phyloP scores from a whole-genome alignment of 2,113 vertebrate species.

The Antechinus stuartii region DNA sequence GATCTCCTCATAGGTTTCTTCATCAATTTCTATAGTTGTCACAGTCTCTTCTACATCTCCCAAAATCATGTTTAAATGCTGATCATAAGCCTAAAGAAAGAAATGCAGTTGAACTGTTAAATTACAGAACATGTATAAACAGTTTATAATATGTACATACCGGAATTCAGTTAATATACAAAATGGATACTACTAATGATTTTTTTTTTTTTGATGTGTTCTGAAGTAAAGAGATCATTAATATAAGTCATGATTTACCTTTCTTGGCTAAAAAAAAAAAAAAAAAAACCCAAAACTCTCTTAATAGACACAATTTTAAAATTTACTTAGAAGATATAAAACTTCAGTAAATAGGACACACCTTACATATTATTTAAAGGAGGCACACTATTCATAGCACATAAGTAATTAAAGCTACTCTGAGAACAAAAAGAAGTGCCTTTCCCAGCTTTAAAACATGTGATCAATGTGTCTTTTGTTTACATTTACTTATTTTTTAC shows the following conservation, averaged over 20 bases:
- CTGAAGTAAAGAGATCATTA: background rate
- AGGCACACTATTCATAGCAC: background rate
- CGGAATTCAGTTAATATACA: background rate
- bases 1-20: conserved; percentile 99
- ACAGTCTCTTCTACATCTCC: conserved; percentile 99
- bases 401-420: background rate
- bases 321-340: conserved; percentile 19
- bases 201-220: conserved; percentile 26
- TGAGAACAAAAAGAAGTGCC: background rate
- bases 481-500: background rate
- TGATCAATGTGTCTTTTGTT: background rate
- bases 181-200: background rate
- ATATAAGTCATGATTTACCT: background rate
- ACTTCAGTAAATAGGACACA: background rate
- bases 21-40: conserved; percentile 98
- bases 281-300: background rate
- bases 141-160: background rate
- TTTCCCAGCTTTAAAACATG: background rate
- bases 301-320: background rate
- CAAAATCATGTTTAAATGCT: conserved; percentile 99
- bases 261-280: conserved; percentile 34
- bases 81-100: conserved; percentile 93
- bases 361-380: background rate
- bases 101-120: conserved; percentile 24
- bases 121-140: conserved; percentile 13